Base-by-base conservation (phyloP, 2,888 invertebrate species). In the Andrena praecox region DNA sequence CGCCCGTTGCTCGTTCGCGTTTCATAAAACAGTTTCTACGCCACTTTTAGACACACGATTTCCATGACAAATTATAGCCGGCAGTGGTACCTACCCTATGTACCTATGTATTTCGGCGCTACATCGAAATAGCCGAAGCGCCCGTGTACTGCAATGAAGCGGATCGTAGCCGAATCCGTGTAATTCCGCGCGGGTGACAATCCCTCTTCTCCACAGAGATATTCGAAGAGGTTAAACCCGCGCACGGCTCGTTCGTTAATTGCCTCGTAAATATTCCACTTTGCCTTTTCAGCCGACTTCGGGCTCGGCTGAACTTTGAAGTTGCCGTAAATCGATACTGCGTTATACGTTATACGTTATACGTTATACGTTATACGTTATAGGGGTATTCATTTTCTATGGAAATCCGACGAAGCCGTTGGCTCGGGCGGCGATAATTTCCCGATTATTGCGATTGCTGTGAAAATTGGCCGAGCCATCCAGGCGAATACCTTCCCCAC, bases 221-320 rank as follows among this genome's bases (percentile, higher is more conserved):
- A 52, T 29, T 6, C 72, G 27, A 48, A 60, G 16, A 68, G 52
- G 33, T 64, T 64, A 42, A 56, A 27, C 33, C 16, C 50, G 33
- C 33, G 27, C 24, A 16, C 31, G 20, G 62, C 29, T 50, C 54
- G 29, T 33, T 50, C 77, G 69, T 69, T 76, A 52, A 79, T 76
- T 77, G 50, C 70, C 70, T 48, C 66, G 59, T 60, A 64, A 52
- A 77, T 70, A 77, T 80, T 70, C 77, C 69, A 52, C 20, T 70
- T 52, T 27, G 52, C 27, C 77, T 59, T 59, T 77, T 42, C n/a
- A 31, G 20, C 0, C 42, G 20, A 48, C 50, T 50, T 42, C 27
- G 24, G n/a, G 24, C 16, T 16, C 31, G 5, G 16, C 16, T 16
- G 12, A 69, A 76, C 63, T 76, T 76, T 35, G 4, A 56, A 35